Evolutionary conservation across 2,888 invertebrate genomes (phyloP).

Genomic region (Chrysolina haemoptera): DNA sequence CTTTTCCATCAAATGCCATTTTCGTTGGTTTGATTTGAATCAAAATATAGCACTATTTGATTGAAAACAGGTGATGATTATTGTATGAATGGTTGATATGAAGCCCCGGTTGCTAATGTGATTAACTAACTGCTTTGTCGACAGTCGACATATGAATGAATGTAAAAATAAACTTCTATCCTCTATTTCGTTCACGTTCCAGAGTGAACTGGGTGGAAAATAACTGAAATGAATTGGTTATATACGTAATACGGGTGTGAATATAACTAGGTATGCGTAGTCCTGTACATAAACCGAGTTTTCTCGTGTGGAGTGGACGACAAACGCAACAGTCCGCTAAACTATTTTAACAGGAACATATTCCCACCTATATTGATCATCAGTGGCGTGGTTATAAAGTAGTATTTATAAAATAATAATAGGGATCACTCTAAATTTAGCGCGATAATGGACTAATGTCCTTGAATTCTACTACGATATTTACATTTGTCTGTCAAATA

Average conservation of each 20-base stretch:
- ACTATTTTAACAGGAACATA: background rate
- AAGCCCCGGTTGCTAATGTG: background rate
- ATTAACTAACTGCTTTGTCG: background rate
- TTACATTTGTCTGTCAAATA: too few species aligned
- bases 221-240: background rate
- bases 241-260: background rate
- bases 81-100: background rate
- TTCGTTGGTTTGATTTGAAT: background rate
- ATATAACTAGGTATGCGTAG: conserved; percentile 7
- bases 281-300: background rate
- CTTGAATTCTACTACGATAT: too few species aligned
- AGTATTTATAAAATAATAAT: too few species aligned
- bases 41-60: background rate
- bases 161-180: conserved; percentile 10
- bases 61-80: background rate
- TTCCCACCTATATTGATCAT: too few species aligned
- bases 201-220: conserved; percentile 5
- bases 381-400: background rate
- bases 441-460: too few species aligned
- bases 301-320: background rate
- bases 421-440: too few species aligned
- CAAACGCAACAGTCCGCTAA: background rate
- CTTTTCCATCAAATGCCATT: conserved; percentile 51
- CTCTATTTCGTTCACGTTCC: conserved; percentile 3
- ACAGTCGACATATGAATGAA: background rate